Evolutionary conservation across 2,113 vertebrate species (phyloP).

Genomic region (Semnornis frantzii): DNA sequence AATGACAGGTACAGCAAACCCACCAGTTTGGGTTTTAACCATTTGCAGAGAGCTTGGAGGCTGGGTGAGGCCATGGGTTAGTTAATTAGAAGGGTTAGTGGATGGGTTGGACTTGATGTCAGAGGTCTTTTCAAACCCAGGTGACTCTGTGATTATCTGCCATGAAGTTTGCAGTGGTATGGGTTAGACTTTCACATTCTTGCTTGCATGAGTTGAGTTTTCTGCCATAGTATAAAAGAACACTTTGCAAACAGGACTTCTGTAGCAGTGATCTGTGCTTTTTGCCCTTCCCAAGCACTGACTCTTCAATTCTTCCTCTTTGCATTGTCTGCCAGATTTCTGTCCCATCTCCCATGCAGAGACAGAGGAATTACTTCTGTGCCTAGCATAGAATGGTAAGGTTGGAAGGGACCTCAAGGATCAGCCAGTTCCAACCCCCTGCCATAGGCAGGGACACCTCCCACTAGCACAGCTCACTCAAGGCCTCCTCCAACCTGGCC

Average conservation of each 20-base stretch:
- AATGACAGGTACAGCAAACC: not conserved
- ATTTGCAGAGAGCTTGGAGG: not conserved
- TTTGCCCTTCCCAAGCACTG: not conserved
- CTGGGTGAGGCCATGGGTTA: too few relatives aligned
- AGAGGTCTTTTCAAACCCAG: too few relatives aligned
- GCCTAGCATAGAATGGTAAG: not conserved
- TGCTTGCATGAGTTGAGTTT: not conserved
- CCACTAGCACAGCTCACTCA: too few relatives aligned
- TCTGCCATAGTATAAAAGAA: not conserved
- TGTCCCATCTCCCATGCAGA: not conserved
- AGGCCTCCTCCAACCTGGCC: too few relatives aligned
- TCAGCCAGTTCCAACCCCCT: too few relatives aligned
- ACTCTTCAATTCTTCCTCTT: not conserved
- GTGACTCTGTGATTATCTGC: not conserved
- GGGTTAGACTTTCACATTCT: not conserved
- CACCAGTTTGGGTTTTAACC: not conserved
- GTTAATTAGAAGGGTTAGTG: too few relatives aligned
- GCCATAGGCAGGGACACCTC: too few relatives aligned
- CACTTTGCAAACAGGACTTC: not conserved
- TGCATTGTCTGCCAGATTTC: fast-evolving
- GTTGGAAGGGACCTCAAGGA: too few relatives aligned
- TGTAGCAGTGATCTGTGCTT: not conserved
- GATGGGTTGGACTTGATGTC: too few relatives aligned
- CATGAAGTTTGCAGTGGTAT: not conserved
- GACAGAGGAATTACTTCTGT: not conserved